Conservation (phyloP, 2,113 vertebrate genomes). For the Octodon degus region DNA sequence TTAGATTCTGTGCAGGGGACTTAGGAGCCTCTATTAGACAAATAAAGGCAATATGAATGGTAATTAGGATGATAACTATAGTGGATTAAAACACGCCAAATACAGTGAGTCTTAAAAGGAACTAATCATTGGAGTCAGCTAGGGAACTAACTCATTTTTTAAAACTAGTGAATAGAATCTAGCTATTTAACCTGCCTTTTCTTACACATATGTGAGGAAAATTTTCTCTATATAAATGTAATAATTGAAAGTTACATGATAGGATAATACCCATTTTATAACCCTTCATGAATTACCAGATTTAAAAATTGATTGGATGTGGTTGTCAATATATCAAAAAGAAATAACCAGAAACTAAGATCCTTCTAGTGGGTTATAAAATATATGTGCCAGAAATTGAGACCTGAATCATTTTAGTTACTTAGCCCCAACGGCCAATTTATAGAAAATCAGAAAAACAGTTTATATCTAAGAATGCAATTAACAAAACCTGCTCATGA, state of each 20-base stretch:
- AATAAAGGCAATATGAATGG: constrained; percentile 11
- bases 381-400: constrained; percentile 30
- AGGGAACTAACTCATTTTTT: constrained; percentile 6
- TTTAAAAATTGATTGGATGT: not conserved
- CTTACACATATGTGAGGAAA: constrained; percentile 3
- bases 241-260: constrained; percentile 3
- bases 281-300: not conserved
- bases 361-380: not conserved
- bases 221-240: constrained; percentile 20
- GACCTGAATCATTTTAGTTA: not conserved
- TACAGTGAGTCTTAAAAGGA: not conserved
- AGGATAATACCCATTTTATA: not conserved
- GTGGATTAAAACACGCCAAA: not conserved
- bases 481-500: constrained; percentile 10
- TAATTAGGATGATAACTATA: constrained; percentile 22
- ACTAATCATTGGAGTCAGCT: not conserved
- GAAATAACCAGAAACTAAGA: not conserved
- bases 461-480: not conserved
- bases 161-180: not conserved
- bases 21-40: constrained; percentile 23
- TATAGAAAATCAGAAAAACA: constrained; percentile 1
- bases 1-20: constrained; percentile 56
- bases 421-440: not conserved
- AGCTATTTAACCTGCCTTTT: constrained; percentile 20
- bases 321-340: constrained; percentile 49